Base-by-base conservation (phyloP, 2,888 invertebrate genomes). In the Margaritifera margaritifera region DNA sequence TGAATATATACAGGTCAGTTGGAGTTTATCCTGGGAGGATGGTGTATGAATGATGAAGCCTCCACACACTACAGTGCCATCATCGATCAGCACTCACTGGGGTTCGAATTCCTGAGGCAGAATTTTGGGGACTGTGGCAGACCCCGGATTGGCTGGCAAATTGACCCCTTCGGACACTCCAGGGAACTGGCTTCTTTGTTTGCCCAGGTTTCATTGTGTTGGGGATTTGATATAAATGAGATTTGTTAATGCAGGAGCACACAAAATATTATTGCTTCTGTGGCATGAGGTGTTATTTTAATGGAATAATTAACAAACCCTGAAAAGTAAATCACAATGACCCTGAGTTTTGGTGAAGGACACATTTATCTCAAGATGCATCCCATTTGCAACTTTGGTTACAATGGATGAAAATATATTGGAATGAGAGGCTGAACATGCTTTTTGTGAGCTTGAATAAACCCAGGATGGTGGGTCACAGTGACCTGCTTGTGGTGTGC, bases 81-180 rank as follows among this genome's bases (percentile, higher is more conserved):
- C 66, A 91, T 92, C 64, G 92, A 92, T 80, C 92, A 92, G 79
- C 91, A 92, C 86, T 90, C 91, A 1, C 80, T 90, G 4, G 92
- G 92, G 6, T 91, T 95, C 69, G 77, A 85, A 54, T 89, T 89
- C 77, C 81, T 90, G 5, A 66, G 79, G 50, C 73, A 84, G 51
- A 86, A 81, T 50, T 89, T 90, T 75, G 90, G 90, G 1, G 92
- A 92, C 1, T 95, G 95, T 81, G 95, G 93, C 0, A 92, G 93
- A 51, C 95, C 96, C 0, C 92, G 92, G 65, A 92, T 94, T 0
- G 95, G 93, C 0, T 95, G 95, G 95, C 95, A 96, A 90, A 95
- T 96, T 24, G 96, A 96, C 86, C 95, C 95, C 0, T 96, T 96
- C 84, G 96, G 96, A 0, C 96, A 96, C 84, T 95, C 96, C 0